Percentiles rank a stretch among this genome's conserved stretches.
These are phyloP conservation scores for Buceros bicornis DNA, from an alignment of 2,797 vertebrate species.

Conservation along the genomic window DNA sequence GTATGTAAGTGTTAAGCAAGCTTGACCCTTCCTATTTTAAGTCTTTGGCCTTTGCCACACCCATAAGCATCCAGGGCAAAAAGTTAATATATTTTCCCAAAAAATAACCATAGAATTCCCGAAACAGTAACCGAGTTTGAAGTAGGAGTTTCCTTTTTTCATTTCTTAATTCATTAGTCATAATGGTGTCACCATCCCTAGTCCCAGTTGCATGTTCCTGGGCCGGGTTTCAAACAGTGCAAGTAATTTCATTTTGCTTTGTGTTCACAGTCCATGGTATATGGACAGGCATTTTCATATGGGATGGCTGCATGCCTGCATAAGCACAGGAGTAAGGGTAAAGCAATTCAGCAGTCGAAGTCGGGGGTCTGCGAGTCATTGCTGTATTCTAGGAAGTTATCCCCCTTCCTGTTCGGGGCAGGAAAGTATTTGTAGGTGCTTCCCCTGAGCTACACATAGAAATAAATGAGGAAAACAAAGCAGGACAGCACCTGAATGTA, in stretches of 20 bases:
- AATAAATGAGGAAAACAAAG: background rate
- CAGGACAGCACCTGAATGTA: background rate
- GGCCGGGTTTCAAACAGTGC: background rate
- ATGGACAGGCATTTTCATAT: background rate
- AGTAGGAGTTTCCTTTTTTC: background rate
- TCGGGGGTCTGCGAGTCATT: background rate
- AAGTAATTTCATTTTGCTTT: background rate
- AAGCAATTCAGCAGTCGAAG: background rate
- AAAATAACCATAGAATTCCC: background rate
- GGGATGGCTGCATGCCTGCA: background rate
- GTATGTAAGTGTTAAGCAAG: background rate
- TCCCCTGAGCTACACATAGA: background rate
- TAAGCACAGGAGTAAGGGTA: background rate
- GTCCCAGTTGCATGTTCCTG: background rate
- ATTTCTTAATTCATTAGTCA: background rate
- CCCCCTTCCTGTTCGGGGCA: rapidly evolving
- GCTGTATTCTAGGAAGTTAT: background rate
- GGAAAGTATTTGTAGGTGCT: background rate
- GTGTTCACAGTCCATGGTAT: background rate
- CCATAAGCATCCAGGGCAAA: background rate
- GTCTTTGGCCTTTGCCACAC: background rate
- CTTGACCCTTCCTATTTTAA: background rate
- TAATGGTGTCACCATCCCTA: background rate
- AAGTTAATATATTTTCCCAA: background rate
- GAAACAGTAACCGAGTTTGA: background rate